Evolutionary conservation across 1,140 invertebrate genomes (phyloP).

Genomic region (Latrodectus geometricus): DNA sequence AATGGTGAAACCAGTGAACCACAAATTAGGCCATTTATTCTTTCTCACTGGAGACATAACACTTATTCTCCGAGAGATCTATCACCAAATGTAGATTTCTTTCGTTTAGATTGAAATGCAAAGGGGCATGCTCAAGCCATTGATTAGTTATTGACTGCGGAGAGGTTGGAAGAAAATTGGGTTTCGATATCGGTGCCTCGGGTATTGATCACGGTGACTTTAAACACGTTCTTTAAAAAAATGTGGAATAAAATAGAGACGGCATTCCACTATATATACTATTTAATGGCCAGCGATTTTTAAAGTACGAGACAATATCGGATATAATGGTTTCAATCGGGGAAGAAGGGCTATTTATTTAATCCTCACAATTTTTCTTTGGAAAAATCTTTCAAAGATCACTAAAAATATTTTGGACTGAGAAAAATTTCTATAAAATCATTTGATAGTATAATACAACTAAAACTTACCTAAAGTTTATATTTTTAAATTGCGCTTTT

Average conservation of each 20-base stretch:
- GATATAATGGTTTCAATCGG: conserved; percentile 17
- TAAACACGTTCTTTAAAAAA: conserved; percentile 43
- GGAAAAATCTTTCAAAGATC: background rate
- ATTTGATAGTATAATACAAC: background rate
- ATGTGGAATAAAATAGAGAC: conserved; percentile 11
- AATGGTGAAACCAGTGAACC: no score
- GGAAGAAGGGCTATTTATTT: conserved; percentile 30
- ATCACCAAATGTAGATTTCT: no score
- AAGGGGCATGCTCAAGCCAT: conserved; percentile 14
- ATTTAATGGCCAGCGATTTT: conserved; percentile 46
- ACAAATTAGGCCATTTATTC: no score
- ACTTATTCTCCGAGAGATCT: no score
- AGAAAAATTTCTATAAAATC: background rate
- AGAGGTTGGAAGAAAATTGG: conserved; percentile 33
- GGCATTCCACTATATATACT: background rate
- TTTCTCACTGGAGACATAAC: no score
- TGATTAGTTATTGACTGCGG: conserved; percentile 23
- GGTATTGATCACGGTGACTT: conserved; percentile 52
- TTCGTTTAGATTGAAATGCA: background rate
- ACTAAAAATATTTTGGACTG: background rate
- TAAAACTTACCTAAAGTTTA: no score
- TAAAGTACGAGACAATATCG: conserved; percentile 44
- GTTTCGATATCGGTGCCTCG: conserved; percentile 37
- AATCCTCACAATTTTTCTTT: conserved; percentile 23
- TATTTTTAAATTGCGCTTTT: no score